These are phyloP conservation scores for Acanthornis magna DNA, from an alignment of 2,797 vertebrate genomes.

Conservation along the genomic window DNA sequence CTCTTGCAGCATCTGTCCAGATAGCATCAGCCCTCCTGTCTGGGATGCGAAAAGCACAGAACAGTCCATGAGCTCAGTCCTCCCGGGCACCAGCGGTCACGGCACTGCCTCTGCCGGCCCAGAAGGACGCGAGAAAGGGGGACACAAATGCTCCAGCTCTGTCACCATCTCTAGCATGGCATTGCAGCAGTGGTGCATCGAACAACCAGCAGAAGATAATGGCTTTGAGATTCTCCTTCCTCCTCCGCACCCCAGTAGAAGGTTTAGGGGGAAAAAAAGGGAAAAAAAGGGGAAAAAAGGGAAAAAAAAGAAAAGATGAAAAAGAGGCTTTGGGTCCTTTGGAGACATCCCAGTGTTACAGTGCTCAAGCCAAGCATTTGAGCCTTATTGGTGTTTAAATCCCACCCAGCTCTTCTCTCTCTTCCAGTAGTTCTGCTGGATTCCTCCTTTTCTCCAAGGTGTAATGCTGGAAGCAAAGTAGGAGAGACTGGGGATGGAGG, in stretches of 20 bases:
- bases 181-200: neutral
- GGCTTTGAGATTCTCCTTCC: slow-evolving; percentile 14
- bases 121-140: fast-evolving
- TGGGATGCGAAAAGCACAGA: neutral
- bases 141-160: neutral
- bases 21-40: neutral
- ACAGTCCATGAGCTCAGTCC: fast-evolving
- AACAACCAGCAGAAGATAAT: neutral
- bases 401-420: neutral
- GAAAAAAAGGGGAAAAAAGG: fast-evolving
- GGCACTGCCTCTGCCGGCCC: neutral
- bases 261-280: neutral
- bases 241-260: neutral
- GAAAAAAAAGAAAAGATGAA: neutral
- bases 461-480: neutral
- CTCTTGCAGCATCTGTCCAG: neutral
- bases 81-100: fast-evolving
- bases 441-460: neutral
- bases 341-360: neutral
- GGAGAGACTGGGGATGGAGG: neutral
- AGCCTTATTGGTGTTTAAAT: neutral
- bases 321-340: neutral
- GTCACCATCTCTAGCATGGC: neutral
- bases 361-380: neutral
- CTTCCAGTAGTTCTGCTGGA: neutral